These are phyloP conservation scores for Sandelia bainsii DNA, from an alignment of 2,797 vertebrate genomes.

Conservation along the genomic window DNA sequence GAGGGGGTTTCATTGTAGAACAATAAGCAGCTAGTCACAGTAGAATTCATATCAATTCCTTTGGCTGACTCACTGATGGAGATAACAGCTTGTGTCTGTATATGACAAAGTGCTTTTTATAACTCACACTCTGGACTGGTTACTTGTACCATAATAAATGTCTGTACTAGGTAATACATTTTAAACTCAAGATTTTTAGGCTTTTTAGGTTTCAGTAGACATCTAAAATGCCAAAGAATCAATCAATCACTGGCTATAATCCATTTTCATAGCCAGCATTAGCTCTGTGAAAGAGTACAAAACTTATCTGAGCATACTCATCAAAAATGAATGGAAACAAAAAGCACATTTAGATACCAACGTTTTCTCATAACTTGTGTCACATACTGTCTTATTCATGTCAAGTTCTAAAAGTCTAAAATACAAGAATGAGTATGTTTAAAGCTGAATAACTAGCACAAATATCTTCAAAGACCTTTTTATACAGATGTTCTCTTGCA, in stretches of 20 bases:
- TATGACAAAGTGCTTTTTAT: slow-evolving; percentile 44
- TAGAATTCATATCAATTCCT: slow-evolving; percentile 61
- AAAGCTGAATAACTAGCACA: not conserved
- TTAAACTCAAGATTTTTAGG: not conserved
- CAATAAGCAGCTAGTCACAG: slow-evolving; percentile 66
- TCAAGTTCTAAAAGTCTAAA: slow-evolving; percentile 4
- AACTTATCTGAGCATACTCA: slow-evolving; percentile 3
- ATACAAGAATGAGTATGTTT: slow-evolving; percentile 15
- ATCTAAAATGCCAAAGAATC: not conserved
- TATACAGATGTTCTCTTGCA: slow-evolving; percentile 21
- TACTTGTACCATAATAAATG: slow-evolving; percentile 13
- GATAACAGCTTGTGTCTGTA: slow-evolving; percentile 57
- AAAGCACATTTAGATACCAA: slow-evolving; percentile 17
- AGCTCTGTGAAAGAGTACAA: too few relatives aligned
- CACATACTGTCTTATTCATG: not conserved
- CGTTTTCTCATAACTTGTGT: slow-evolving; percentile 20
- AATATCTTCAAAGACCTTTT: slow-evolving; percentile 31
- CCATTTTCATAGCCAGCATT: not conserved
- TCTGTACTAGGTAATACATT: not conserved
- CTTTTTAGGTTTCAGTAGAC: not conserved
- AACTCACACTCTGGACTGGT: slow-evolving; percentile 29
- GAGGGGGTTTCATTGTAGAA: slow-evolving; percentile 51
- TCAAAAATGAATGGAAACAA: slow-evolving; percentile 28
- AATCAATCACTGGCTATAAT: not conserved
- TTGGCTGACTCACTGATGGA: slow-evolving; percentile 57